A percentile compares a stretch with the other conserved stretches of the same genome.
Conservation (phyloP, 1,140 invertebrate species). For the Solen grandis region DNA sequence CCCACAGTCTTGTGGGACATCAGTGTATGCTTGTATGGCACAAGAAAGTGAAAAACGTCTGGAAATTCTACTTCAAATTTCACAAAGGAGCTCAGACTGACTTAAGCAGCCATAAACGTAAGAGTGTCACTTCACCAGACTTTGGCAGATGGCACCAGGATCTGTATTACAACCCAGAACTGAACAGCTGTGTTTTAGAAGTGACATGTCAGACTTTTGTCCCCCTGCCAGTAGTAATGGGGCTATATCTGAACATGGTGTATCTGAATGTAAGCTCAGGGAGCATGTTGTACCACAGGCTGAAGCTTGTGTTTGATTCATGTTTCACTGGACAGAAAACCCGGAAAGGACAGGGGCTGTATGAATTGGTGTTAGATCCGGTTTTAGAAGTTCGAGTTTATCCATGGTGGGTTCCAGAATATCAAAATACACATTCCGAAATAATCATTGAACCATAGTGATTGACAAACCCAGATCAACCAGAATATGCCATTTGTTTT, state of each 20-base stretch:
- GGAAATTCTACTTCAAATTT: conserved; percentile 51
- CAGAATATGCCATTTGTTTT: no score
- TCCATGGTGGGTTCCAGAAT: conserved; percentile 45
- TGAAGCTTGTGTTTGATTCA: conserved; percentile 43
- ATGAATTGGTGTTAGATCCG: conserved; percentile 43
- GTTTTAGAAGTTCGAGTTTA: conserved; percentile 43
- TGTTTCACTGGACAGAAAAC: not conserved
- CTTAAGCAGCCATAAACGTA: conserved; percentile 27
- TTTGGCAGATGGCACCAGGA: conserved; percentile 51
- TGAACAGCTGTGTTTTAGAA: conserved; percentile 19
- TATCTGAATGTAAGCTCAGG: conserved; percentile 41
- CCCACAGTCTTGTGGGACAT: conserved; percentile 43
- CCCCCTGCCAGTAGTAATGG: conserved; percentile 34
- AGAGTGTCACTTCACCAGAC: conserved; percentile 2
- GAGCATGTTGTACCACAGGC: conserved; percentile 39
- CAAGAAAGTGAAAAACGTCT: conserved; percentile 41
- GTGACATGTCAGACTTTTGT: conserved; percentile 36
- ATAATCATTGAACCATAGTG: not conserved
- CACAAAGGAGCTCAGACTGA: conserved; percentile 27
- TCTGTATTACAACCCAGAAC: conserved; percentile 40
- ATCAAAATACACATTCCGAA: conserved; percentile 2
- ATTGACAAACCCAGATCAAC: no score
- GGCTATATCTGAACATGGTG: conserved; percentile 36
- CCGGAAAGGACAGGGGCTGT: conserved; percentile 24
- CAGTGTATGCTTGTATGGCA: conserved; percentile 40